Evolutionary conservation across 2,113 vertebrate genomes (phyloP).

Genomic region (Xerus inauris): DNA sequence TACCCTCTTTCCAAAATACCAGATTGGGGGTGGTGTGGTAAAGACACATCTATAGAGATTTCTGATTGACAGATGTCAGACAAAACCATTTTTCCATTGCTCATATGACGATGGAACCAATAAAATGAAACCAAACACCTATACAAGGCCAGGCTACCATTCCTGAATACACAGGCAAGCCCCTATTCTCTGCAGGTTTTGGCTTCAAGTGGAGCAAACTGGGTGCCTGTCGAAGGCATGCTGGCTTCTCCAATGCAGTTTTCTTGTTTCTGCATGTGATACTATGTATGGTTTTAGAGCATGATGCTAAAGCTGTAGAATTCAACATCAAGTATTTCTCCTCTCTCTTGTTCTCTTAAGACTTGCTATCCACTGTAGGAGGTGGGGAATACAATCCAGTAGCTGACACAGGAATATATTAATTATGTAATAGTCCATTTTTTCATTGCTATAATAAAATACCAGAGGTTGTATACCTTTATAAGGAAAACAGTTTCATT

Average conservation of each 20-base stretch:
- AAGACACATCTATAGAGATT: background rate
- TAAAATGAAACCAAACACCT: background rate
- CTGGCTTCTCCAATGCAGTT: background rate
- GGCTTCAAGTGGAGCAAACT: background rate
- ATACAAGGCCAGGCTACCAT: background rate
- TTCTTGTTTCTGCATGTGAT: background rate
- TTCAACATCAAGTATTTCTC: fast-evolving
- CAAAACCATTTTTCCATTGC: background rate
- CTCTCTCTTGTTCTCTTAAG: background rate
- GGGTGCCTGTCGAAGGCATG: background rate
- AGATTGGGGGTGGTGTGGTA: background rate
- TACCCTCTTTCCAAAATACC: background rate
- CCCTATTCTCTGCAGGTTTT: background rate
- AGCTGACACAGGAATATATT: background rate
- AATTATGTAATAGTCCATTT: background rate
- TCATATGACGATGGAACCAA: background rate
- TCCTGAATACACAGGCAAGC: background rate
- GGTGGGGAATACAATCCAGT: background rate
- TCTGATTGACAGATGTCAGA: background rate
- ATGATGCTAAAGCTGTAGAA: background rate
- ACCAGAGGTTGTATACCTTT: background rate
- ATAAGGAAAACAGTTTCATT: background rate
- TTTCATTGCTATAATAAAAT: background rate
- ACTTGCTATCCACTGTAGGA: background rate
- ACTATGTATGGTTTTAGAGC: background rate